A percentile compares a stretch with the other conserved stretches of the same genome.
These are phyloP conservation scores for Sebastes taczanowskii DNA, from an alignment of 2,797 vertebrate species.

Conservation along the genomic window DNA sequence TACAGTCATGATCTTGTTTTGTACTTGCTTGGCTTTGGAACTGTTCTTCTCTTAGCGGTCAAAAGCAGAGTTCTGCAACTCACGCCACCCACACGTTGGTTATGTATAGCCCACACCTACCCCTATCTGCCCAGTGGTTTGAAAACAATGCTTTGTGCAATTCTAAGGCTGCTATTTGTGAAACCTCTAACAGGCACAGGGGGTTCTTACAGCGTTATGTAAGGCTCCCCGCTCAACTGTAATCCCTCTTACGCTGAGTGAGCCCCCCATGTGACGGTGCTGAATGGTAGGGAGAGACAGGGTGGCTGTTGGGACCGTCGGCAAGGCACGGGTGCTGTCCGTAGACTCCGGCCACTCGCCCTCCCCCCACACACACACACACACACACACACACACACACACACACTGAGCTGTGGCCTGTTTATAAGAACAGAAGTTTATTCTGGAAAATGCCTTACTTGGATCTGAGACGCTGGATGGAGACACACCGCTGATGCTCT, in stretches of 20 bases:
- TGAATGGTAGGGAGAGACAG: constrained; percentile 39
- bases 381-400: constrained; percentile 3
- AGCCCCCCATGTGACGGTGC: constrained; percentile 71
- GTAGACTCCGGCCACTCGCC: constrained; percentile 25
- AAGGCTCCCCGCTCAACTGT: constrained; percentile 63
- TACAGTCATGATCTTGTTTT: constrained; percentile 29
- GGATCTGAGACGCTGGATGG: constrained; percentile 46
- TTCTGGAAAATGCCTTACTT: constrained; percentile 37
- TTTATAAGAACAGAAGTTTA: constrained; percentile 71
- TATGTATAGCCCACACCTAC: constrained; percentile 65
- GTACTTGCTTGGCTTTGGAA: constrained; percentile 23
- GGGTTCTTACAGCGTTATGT: constrained; percentile 61
- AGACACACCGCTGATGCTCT: constrained; percentile 3
- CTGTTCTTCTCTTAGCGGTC: constrained; percentile 44
- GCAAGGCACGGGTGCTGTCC: constrained; percentile 40
- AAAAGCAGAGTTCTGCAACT: constrained; percentile 60
- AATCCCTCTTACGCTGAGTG: constrained; percentile 75
- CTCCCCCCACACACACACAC: neutral
- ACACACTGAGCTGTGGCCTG: constrained; percentile 22
- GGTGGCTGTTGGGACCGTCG: constrained; percentile 30
- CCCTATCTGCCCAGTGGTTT: constrained; percentile 58
- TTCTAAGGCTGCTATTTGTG: constrained; percentile 64
- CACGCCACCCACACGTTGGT: constrained; percentile 60
- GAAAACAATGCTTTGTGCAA: constrained; percentile 58
- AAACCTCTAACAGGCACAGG: constrained; percentile 52